These are phyloP conservation scores for Zapornia atra DNA, from an alignment of 2,113 vertebrate species.

Conservation along the genomic window DNA sequence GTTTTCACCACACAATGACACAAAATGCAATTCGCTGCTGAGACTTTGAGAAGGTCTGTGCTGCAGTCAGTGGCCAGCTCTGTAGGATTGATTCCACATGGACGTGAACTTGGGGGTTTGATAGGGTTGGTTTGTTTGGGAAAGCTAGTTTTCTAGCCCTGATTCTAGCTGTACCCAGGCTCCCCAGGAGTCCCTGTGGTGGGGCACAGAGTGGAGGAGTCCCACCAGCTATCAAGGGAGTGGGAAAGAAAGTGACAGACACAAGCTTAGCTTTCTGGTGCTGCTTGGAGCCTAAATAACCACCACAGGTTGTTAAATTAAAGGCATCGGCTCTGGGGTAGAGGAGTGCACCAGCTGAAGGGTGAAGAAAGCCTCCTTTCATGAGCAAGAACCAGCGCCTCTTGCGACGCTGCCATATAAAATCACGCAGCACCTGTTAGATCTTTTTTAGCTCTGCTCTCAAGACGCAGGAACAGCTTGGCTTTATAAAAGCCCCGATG, in stretches of 20 bases:
- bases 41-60: background rate
- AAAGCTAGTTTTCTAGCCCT: background rate
- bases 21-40: fast-evolving
- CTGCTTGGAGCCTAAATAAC: background rate
- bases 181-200: background rate
- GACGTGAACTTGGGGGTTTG: background rate
- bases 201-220: background rate
- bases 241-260: background rate
- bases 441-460: constrained; percentile 64
- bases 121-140: background rate
- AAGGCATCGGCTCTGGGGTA: background rate
- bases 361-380: constrained; percentile 52
- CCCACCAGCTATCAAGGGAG: background rate
- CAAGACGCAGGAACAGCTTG: constrained; percentile 59
- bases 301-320: background rate
- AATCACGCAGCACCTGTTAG: constrained; percentile 70
- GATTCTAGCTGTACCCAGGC: no score
- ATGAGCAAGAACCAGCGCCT: background rate
- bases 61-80: background rate
- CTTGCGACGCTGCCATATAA: constrained; percentile 48
- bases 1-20: background rate
- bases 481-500: constrained; percentile 56
- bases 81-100: background rate
- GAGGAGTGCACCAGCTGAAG: constrained; percentile 5
- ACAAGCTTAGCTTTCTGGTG: background rate